Conservation (phyloP, 2,888 invertebrate genomes). For the Hylaea fasciaria region DNA sequence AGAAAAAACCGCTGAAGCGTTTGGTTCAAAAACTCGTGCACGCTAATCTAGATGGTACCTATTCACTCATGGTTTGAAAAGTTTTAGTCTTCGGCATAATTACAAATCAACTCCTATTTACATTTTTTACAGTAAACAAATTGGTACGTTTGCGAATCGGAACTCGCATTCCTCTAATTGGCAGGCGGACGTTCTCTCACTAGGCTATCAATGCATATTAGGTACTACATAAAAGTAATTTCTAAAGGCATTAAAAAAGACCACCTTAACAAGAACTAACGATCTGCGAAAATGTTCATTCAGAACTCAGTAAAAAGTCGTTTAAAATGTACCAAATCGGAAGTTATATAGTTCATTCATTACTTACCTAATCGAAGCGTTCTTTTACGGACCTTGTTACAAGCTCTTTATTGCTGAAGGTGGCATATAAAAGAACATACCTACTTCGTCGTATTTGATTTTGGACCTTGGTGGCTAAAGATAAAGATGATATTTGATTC, state of each 20-base stretch:
- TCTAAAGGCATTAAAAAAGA: conserved; percentile 2
- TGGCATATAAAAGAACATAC: conserved; percentile 49
- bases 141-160: too few species aligned
- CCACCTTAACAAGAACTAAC: conserved; percentile 17
- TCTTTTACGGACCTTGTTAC: conserved; percentile 56
- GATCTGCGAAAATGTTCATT: conserved; percentile 16
- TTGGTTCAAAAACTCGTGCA: too few species aligned
- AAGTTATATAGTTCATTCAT: conserved; percentile 55
- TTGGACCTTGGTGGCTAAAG: conserved; percentile 28
- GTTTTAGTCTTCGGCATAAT: too few species aligned
- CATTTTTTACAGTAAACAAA: too few species aligned
- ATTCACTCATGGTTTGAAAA: too few species aligned
- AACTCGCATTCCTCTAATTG: too few species aligned
- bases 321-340: conserved; percentile 49
- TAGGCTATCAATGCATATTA: too few species aligned
- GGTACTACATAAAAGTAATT: too few species aligned
- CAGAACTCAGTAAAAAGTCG: conserved; percentile 20
- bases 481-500: conserved; percentile 34
- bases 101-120: too few species aligned
- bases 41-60: too few species aligned
- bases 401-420: conserved; percentile 55
- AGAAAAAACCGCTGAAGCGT: too few species aligned
- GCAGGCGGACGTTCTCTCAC: too few species aligned
- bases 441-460: conserved; percentile 29
- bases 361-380: conserved; percentile 60